A percentile compares a stretch with the other conserved stretches of the same genome.
Evolutionary conservation across 2,797 vertebrate species (phyloP).

Genomic region (Myotis vivesi): DNA sequence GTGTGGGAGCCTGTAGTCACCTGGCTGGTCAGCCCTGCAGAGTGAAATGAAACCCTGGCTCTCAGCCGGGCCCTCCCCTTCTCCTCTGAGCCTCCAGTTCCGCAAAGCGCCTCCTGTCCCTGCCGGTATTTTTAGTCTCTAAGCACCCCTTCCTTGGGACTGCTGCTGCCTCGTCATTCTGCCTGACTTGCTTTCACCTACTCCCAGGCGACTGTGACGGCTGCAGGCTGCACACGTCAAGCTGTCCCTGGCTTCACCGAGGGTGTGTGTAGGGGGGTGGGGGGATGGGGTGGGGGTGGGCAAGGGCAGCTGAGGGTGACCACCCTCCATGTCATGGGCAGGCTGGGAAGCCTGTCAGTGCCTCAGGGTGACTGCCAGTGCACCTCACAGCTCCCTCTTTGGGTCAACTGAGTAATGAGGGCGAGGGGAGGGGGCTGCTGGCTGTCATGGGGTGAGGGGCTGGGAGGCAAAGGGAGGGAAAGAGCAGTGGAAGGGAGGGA

Average conservation of each 20-base stretch:
- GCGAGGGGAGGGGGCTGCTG: not conserved
- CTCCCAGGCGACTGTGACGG: conserved; percentile 72
- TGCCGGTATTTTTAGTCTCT: not conserved
- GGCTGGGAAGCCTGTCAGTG: conserved; percentile 25
- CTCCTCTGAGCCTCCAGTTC: not conserved
- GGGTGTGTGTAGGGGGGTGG: fast-evolving
- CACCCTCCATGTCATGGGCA: not conserved
- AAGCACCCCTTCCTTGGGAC: not conserved
- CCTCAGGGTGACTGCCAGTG: conserved; percentile 20
- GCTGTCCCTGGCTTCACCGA: conserved; percentile 56
- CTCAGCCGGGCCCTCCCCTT: not conserved
- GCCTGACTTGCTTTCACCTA: conserved; percentile 76
- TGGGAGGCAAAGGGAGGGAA: not conserved
- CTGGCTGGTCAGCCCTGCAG: not conserved
- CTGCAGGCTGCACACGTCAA: conserved; percentile 62
- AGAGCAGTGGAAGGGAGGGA: not conserved
- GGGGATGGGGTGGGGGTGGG: not conserved
- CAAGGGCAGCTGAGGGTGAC: conserved; percentile 68
- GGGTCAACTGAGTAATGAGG: conserved; percentile 46
- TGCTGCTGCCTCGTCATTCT: conserved; percentile 53
- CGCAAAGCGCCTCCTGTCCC: not conserved
- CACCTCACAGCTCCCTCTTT: not conserved
- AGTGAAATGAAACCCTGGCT: not conserved
- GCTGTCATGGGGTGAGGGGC: not conserved
- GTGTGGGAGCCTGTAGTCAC: not conserved